Percentiles rank a stretch among this genome's conserved stretches.
Conservation (phyloP, 2,113 vertebrate species). For the Marcusenius ussheri region DNA sequence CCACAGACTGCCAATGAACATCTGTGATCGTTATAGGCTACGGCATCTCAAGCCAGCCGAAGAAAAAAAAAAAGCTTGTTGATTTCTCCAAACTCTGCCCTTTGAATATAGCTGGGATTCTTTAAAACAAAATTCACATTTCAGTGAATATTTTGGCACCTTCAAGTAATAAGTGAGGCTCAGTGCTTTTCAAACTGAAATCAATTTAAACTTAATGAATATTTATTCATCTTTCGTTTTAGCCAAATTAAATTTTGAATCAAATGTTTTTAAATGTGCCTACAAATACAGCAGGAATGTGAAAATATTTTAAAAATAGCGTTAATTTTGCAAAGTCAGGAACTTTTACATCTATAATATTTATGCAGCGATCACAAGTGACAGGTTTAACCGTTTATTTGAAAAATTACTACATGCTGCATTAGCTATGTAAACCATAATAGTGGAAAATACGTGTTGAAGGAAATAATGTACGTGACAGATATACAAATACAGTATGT, state of each 20-base stretch:
- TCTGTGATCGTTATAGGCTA: not conserved
- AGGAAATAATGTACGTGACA: not conserved
- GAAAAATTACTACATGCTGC: not conserved
- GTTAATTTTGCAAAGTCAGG: not conserved
- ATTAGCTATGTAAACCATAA: not conserved
- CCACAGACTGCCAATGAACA: not conserved
- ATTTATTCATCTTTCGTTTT: conserved; percentile 6
- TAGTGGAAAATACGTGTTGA: not conserved
- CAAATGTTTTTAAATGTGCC: not conserved
- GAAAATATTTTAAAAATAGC: not conserved
- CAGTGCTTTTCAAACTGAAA: not conserved
- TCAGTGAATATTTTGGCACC: not conserved
- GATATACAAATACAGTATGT: not conserved
- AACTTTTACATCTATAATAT: not conserved
- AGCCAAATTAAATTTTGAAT: not conserved
- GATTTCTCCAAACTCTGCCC: not conserved
- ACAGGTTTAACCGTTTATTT: not conserved
- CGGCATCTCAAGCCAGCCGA: not conserved
- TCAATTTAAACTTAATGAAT: conserved; percentile 18
- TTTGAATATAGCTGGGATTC: not conserved
- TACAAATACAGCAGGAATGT: not conserved
- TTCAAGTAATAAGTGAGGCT: not conserved
- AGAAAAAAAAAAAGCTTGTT: not conserved
- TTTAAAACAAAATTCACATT: not conserved
- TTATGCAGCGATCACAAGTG: not conserved